Percentiles rank a stretch among this genome's conserved stretches.
Conservation (phyloP, 37 sponge, comb jelly and placozoan species). For the Sycon ciliatum region DNA sequence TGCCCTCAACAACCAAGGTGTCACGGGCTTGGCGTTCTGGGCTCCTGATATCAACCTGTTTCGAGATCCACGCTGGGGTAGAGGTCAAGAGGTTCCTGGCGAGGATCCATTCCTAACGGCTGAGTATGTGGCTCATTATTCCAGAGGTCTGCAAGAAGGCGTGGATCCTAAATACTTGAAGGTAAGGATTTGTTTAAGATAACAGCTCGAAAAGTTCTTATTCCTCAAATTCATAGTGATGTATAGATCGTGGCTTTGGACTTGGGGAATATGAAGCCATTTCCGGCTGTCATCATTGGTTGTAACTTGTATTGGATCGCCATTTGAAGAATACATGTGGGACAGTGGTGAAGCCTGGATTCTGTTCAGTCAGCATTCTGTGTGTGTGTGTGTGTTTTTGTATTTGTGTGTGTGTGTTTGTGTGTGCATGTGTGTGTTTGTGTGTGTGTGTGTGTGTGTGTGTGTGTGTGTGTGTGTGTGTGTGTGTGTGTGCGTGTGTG, state of each 20-base stretch:
- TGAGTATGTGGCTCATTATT: neutral
- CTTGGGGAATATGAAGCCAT: neutral
- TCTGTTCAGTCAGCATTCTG: neutral
- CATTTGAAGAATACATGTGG: neutral
- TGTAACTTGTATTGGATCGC: neutral
- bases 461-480: constrained; percentile 27
- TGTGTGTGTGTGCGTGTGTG: constrained; percentile 13
- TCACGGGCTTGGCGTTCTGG: neutral
- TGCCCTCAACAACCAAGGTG: neutral
- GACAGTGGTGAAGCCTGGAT: too few relatives aligned
- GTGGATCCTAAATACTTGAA: neutral
- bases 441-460: too few relatives aligned
- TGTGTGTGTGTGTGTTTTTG: too few relatives aligned
- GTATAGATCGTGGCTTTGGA: too few relatives aligned
- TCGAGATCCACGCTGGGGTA: neutral
- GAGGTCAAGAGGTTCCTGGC: neutral
- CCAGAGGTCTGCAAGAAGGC: neutral
- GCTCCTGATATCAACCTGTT: neutral
- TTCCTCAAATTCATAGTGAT: too few relatives aligned
- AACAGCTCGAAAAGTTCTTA: too few relatives aligned
- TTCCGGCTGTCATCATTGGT: neutral
- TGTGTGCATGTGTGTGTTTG: too few relatives aligned
- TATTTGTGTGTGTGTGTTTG: too few relatives aligned
- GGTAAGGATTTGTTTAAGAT: too few relatives aligned
- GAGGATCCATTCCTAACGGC: neutral